Base-by-base conservation (phyloP, 2,888 invertebrate species). In the Gandaritis pyraliata region DNA sequence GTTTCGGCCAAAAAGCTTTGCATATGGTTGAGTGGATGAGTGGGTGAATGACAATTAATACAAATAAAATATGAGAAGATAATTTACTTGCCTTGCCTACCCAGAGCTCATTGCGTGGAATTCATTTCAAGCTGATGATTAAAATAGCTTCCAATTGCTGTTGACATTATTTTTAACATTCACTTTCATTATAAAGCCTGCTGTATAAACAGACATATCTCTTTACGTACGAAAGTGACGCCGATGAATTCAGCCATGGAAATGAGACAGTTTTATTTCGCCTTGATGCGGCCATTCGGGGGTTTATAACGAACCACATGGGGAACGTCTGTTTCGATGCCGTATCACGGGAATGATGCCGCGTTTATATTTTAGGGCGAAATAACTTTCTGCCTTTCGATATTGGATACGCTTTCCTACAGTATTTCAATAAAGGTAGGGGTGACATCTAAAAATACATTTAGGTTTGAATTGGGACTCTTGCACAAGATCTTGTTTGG, bases 271-370 rank as follows among this genome's bases (percentile, higher is more conserved):
- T 81, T 82, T 81, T 82, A 83, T 85, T 78, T 70, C 74, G 64
- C 60, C 69, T 70, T 73, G 77, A 77, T 74, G 72, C 75, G 77
- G 77, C 74, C 74, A 78, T 84, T 83, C 73, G 77, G 75, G 77
- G 81, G 75, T 84, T 83, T 80, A 81, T 78, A 85, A 81, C 76
- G 77, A 80, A 81, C 74, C 74, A 69, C 74, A 78, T 66, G 72
- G 78, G 78, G 76, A 72, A 75, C 70, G 73, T 75, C 74, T 63
- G 60, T 70, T 66, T 69, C 68, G 70, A 70, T 67, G 68, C 61
- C 59, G 58, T 62, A 66, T 58, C 68, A 64, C 50, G 64, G 68
- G 55, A 70, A 69, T 58, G 64, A 71, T 72, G 68, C 67, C 71
- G 64, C 65, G 65, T 76, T 77, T 81, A 79, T 81, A 70, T 76